phyloP scores from a whole-genome alignment of 2,797 vertebrate genomes.

The Leontopithecus rosalia region DNA sequence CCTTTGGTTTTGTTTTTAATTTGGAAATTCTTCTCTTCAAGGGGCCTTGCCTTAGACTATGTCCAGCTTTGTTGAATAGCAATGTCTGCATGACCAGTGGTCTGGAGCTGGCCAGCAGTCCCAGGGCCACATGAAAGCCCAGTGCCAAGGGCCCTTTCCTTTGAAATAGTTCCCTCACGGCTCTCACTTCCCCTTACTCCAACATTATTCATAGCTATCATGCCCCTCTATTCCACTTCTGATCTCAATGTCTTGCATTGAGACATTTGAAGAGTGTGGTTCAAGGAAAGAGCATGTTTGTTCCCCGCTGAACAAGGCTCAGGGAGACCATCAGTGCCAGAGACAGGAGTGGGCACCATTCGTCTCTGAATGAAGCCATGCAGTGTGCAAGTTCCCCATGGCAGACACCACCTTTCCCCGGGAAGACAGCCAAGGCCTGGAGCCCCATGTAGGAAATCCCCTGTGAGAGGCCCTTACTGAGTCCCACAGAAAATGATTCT shows the following conservation, averaged over 20 bases:
- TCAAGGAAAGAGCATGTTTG: slow-evolving; percentile 49
- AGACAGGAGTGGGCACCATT: background rate
- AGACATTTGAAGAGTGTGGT: background rate
- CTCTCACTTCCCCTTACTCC: background rate
- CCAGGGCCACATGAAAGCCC: background rate
- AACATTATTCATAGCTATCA: background rate
- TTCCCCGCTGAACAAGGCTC: slow-evolving; percentile 13
- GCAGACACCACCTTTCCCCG: slow-evolving; percentile 70
- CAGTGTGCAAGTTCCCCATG: slow-evolving; percentile 9
- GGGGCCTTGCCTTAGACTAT: background rate
- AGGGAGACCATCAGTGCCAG: background rate
- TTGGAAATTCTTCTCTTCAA: slow-evolving; percentile 2
- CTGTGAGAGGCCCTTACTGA: slow-evolving; percentile 73
- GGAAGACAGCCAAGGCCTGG: slow-evolving; percentile 73
- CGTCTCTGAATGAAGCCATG: background rate
- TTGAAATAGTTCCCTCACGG: background rate
- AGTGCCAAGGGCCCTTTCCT: background rate
- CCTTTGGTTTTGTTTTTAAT: background rate
- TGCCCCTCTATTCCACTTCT: background rate
- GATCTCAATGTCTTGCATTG: background rate
- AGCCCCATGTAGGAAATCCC: slow-evolving; percentile 73
- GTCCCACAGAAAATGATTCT: slow-evolving; percentile 72
- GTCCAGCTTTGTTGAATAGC: background rate
- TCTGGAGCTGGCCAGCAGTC: background rate
- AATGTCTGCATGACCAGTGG: background rate